Evolutionary conservation across 2,797 vertebrate species (phyloP), one percentile per base, ranked within the genome.

Genomic region (Mormyrops attenuatus): DNA sequence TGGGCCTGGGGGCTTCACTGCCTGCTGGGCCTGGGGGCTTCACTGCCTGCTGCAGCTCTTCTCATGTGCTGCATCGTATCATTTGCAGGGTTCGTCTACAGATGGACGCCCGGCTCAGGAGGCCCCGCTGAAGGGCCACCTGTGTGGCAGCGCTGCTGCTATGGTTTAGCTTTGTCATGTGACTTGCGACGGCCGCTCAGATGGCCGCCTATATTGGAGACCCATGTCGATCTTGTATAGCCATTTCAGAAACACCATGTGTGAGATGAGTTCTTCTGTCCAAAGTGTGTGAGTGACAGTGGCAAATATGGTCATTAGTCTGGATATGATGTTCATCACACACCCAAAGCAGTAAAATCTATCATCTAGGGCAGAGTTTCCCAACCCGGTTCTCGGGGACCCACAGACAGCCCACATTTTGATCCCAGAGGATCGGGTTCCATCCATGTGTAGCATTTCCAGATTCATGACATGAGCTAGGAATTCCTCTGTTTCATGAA

Each of bases 401-500:
- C 60, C 22, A 30, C 63, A 63, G 60, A 63, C 5, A 2, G 60
- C 30, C 60, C 60, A 30, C 22, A 1, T 63, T 63, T 63, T 11
- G 66, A 38, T 73, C 15, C 0, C 34, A 0, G 20, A 57, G 55
- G 55, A n/a, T 57, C 55, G 7, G 20, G 20, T 57, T 38, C 69
- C 30, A 6, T 38, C 4, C 5, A 41, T 20, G 69, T 77, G 17
- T 38, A 77, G 5, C 38, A 41, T 5, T 77, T 77, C 69, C 13
- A 20, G 13, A 41, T 50, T 9, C 38, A 22, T 49, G 87, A 60
- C 41, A 50, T 49, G 22, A 47, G 15, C 22, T 49, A 89, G 87
- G 73, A 88, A 63, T 88, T 88, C 90, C 84, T 89, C 57, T 86
- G 52, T 82, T 66, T 3, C 17, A 84, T 47, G 20, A 57, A 30